Base-by-base conservation (phyloP, 2,888 invertebrate genomes). In the Acleris literana region DNA sequence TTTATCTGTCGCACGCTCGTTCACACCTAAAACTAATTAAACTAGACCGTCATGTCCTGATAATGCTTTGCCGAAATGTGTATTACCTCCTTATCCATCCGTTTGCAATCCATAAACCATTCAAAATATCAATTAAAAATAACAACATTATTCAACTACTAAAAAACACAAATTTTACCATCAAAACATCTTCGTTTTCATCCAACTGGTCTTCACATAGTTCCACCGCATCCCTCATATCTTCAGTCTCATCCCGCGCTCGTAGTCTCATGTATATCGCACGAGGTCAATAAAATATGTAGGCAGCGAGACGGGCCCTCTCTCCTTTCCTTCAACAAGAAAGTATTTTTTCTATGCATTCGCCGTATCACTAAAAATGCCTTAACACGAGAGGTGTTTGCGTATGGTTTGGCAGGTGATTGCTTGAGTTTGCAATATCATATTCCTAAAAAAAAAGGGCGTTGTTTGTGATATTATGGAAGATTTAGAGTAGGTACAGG, bases 261-360 rank as follows among this genome's bases (percentile, higher is more conserved):
- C 60, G 43, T 73, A 64, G 43, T 70, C 68, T 64, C 81, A 33
- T 75, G 79, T 84, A 76, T 56, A 62, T 68, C 77, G 61, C 55
- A 71, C 78, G 74, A 75, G 81, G 83, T 84, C 90, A 90, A 92
- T 92, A 92, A 92, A 92, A 92, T 92, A 92, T 92, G 92, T 92
- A 91, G 87, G 85, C 79, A 88, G 86, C 78, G 78, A 74, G 78
- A 80, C 76, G 71, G 71, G 76, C 79, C 82, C 82, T 83, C 84
- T 79, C 82, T 71, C 78, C 84, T 88, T 88, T 90, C 84, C 91
- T 91, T 88, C 90, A 90, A 88, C 86, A 91, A 91, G 88, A 90
- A 90, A 88, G 85, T 89, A 88, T 85, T 66, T 89, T 90, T 88
- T 90, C 90, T 90, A 90, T 90, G 86, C 88, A 90, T 88, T 86